Evolutionary conservation across 2,797 vertebrate species (phyloP).

Genomic region (Squalus acanthias): DNA sequence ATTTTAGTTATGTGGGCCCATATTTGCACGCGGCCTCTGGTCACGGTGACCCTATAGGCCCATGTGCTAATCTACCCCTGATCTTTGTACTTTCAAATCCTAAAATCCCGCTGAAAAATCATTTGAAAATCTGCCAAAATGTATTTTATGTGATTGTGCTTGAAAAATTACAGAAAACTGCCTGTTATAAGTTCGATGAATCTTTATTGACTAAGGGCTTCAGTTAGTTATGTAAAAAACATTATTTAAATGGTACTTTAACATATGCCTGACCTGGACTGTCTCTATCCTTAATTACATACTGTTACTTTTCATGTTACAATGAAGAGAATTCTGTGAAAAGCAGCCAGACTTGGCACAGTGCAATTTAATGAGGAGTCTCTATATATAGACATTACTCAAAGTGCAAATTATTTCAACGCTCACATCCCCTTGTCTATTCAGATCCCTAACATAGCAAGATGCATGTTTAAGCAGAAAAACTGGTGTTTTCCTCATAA

Average conservation of each 20-base stretch:
- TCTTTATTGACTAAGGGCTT: too few species aligned
- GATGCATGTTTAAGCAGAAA: not conserved
- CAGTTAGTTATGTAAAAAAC: not conserved
- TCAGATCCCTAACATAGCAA: not conserved
- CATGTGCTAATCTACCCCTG: not conserved
- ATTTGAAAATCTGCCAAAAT: not conserved
- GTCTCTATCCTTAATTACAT: not conserved
- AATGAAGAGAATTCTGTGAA: constrained; percentile 19
- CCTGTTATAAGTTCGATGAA: not conserved
- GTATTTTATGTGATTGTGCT: not conserved
- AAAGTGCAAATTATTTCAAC: not conserved
- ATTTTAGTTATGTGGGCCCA: not conserved
- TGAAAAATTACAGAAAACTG: not conserved
- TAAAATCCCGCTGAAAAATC: not conserved
- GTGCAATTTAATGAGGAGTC: not conserved
- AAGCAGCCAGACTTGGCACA: not conserved
- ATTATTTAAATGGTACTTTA: not conserved
- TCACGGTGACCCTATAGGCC: not conserved
- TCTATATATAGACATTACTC: not conserved
- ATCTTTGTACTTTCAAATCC: not conserved
- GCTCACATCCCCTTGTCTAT: not conserved
- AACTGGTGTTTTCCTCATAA: too few species aligned
- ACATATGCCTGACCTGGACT: not conserved
- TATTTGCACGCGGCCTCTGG: not conserved
- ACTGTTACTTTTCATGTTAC: not conserved